phyloP scores from a whole-genome alignment of 2,797 vertebrate genomes.

The Leptodactylus fallax region DNA sequence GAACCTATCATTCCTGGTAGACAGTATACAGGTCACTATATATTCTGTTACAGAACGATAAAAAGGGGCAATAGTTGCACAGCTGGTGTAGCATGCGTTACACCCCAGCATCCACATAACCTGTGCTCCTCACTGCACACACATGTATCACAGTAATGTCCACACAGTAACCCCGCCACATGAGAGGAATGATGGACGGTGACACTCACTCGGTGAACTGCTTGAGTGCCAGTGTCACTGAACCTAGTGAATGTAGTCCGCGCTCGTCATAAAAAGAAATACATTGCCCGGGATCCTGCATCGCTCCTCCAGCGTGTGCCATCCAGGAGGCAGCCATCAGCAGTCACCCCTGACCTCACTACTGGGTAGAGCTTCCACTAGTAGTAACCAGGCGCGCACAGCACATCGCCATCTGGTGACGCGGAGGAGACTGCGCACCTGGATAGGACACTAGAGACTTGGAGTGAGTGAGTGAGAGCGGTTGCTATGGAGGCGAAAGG shows the following conservation, averaged over 20 bases:
- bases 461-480: no score
- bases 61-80: no score
- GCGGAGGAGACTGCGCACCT: slow-evolving; percentile 27
- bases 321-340: slow-evolving; percentile 34
- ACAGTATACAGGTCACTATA: no score
- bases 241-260: neutral
- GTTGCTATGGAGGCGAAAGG: no score
- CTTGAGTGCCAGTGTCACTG: slow-evolving; percentile 8
- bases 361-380: neutral
- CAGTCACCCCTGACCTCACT: neutral
- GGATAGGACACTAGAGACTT: no score
- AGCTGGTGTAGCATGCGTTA: no score
- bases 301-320: slow-evolving; percentile 1
- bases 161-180: no score
- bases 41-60: no score
- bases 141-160: neutral
- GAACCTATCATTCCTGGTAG: no score
- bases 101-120: neutral
- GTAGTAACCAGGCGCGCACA: neutral
- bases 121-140: neutral
- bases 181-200: neutral
- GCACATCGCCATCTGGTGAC: slow-evolving; percentile 43
- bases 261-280: slow-evolving; percentile 5
- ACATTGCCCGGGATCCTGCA: slow-evolving; percentile 15
- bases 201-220: slow-evolving; percentile 50